These are phyloP conservation scores for Podarcis siculus DNA, from an alignment of 2,797 vertebrate genomes.

Conservation along the genomic window DNA sequence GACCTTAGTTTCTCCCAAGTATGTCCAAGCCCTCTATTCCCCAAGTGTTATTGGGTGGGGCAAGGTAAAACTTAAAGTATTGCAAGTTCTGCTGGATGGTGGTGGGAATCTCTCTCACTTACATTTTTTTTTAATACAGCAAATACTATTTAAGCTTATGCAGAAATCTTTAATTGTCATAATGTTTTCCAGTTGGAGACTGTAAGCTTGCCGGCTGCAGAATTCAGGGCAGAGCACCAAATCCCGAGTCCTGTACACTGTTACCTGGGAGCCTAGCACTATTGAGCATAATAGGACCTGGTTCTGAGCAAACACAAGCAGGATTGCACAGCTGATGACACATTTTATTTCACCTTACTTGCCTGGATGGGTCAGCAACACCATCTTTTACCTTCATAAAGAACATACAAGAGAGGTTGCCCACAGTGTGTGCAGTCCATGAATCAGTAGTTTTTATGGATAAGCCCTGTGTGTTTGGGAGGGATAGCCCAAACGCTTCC, in stretches of 20 bases:
- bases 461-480: background rate
- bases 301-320: background rate
- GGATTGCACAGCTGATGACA: background rate
- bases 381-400: background rate
- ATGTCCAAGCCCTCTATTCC: background rate
- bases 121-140: background rate
- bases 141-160: too few relatives aligned
- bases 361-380: background rate
- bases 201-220: background rate
- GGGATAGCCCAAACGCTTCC: background rate
- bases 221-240: background rate
- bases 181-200: too few relatives aligned
- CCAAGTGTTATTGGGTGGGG: background rate
- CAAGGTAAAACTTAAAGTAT: background rate
- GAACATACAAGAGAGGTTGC: background rate
- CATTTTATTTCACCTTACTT: background rate
- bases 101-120: background rate
- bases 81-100: background rate
- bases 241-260: too few relatives aligned
- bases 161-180: background rate
- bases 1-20: background rate
- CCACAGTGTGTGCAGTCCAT: background rate
- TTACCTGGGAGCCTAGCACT: too few relatives aligned
- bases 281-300: background rate
- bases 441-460: background rate